Evolutionary conservation across 2,888 invertebrate species (phyloP), one percentile per base, ranked within the genome.

Genomic region (Pyrrhosoma nymphula): DNA sequence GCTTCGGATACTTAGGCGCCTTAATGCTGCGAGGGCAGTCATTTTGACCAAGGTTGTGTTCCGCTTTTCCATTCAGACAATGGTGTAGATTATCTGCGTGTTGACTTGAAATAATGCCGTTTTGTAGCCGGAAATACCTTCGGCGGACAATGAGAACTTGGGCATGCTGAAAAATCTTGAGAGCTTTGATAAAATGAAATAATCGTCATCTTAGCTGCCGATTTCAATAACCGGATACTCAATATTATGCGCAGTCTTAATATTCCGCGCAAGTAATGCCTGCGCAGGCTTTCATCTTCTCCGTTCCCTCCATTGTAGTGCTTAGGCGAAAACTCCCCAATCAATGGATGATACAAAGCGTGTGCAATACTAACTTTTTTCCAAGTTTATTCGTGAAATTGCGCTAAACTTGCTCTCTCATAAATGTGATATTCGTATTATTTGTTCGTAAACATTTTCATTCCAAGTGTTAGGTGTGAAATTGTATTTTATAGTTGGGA

Each of bases 391-490:
- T 35, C 6, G 12, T 82, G 82, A 16, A 35, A 18, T 35, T 82
- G 35, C 12, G 16, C 12, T 82, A 82, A 35, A 82, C 82, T 82
- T 35, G 30, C 82, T 35, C 82, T 82, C 35, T 82, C 12, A 82
- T 82, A 35, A 82, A 82, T 82, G 82, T 82, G 82, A 82, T 82
- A 82, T 82, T 82, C 82, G 0, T 82, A 1, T 35, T 82, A 14
- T 35, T 35, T 82, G 82, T 82, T 18, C 14, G 35, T 35, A 35
- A 82, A 82, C 35, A 35, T 35, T 82, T 82, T 82, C 82, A 82
- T 82, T 82, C 82, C 82, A 82, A 35, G 82, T 82, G 82, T 82
- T 82, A 82, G 35, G 82, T 82, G 82, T 82, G 35, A 82, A 82
- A 82, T 82, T 82, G 35, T 35, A 35, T 1, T 0, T 3, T 35